Percentiles rank a stretch among this genome's conserved stretches.
These are phyloP conservation scores for Acanthaster planci DNA, from an alignment of 35 echinoderm and acorn worm genomes.

Conservation along the genomic window DNA sequence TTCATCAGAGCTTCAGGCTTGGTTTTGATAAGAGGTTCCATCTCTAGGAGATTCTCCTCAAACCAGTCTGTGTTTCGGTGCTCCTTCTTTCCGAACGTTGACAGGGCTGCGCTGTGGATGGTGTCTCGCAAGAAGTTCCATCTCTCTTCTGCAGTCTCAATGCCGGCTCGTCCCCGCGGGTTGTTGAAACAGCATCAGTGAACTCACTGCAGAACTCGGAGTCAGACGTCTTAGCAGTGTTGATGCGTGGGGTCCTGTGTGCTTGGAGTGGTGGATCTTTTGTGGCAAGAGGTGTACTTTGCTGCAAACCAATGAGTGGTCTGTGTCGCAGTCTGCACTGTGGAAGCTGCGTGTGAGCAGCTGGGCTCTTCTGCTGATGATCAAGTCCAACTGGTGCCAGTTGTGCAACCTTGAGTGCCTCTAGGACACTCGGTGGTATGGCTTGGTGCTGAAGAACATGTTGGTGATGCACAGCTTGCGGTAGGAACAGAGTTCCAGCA, in stretches of 20 bases:
- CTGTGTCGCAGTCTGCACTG: too few relatives aligned
- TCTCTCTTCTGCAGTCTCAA: too few relatives aligned
- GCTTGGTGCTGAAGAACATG: constrained; percentile 7
- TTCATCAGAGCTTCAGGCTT: constrained; percentile 38
- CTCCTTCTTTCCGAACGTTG: too few relatives aligned
- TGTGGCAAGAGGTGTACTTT: too few relatives aligned
- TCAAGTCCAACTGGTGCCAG: constrained; percentile 58
- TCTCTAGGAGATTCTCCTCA: background rate
- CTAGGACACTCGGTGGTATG: constrained; percentile 53
- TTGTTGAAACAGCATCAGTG: background rate
- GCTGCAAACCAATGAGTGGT: too few relatives aligned
- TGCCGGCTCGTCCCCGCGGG: too few relatives aligned
- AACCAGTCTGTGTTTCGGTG: background rate
- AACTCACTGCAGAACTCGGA: background rate
- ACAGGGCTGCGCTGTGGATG: too few relatives aligned
- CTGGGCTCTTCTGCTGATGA: background rate
- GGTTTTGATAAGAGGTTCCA: constrained; percentile 30
- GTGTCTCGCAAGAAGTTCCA: too few relatives aligned
- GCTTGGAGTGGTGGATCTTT: too few relatives aligned
- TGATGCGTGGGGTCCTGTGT: too few relatives aligned
- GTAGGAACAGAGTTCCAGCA: constrained; percentile 42
- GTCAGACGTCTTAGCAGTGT: background rate
- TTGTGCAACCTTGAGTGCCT: constrained; percentile 48
- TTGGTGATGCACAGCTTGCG: background rate
- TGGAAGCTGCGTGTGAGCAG: too few relatives aligned